Percentiles rank a stretch among this genome's conserved stretches.
These are phyloP conservation scores for Heliangelus exortis DNA, from an alignment of 2,797 vertebrate species.

Conservation along the genomic window DNA sequence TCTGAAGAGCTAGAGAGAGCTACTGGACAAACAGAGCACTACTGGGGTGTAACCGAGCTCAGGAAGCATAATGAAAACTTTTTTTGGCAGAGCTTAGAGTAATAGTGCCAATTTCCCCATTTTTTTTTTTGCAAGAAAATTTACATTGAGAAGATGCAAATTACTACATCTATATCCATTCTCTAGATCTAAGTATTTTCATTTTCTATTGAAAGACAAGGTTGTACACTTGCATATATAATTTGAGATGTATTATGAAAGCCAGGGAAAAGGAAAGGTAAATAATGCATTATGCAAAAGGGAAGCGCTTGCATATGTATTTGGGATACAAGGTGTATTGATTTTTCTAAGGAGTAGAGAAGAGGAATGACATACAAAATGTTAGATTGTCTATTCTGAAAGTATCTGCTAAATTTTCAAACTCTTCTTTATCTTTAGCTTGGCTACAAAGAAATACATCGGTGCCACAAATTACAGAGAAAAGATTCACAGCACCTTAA, in stretches of 20 bases:
- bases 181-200: background rate
- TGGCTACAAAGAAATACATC: conserved; percentile 90
- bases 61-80: background rate
- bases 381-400: background rate
- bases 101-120: background rate
- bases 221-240: background rate
- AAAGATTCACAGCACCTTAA: conserved; percentile 92
- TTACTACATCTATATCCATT: background rate
- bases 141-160: background rate
- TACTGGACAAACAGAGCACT: background rate
- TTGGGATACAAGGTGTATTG: background rate
- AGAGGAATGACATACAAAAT: background rate
- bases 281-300: background rate
- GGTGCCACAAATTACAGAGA: conserved; percentile 95
- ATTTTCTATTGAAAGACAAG: background rate
- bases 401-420: background rate
- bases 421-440: conserved; percentile 75
- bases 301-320: background rate
- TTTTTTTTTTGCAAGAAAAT: background rate
- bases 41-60: background rate
- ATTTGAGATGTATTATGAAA: background rate
- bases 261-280: background rate
- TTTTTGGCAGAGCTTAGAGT: background rate
- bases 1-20: background rate
- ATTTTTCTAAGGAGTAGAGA: background rate